Percentiles rank a stretch among this genome's conserved stretches.
Conservation (phyloP, 2,113 vertebrate species). For the Trogon melanurus region DNA sequence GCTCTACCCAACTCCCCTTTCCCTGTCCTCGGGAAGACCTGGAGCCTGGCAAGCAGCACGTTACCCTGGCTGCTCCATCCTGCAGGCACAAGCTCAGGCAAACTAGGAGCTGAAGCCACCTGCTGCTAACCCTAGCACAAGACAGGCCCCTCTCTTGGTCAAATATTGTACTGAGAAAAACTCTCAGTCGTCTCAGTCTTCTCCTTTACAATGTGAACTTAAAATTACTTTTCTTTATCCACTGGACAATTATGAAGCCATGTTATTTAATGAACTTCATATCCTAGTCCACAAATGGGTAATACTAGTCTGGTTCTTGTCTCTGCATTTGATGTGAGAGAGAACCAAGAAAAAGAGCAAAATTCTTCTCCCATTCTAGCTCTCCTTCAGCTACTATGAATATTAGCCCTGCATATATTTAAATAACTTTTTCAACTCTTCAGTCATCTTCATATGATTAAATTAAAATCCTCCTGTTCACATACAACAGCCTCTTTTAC, state of each 20-base stretch:
- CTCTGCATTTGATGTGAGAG: neutral
- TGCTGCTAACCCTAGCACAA: neutral
- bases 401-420: neutral
- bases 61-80: neutral
- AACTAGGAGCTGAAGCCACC: neutral
- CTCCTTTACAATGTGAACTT: fast-evolving
- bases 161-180: neutral
- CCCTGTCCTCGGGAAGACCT: neutral
- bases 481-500: neutral
- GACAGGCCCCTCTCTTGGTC: neutral
- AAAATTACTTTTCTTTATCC: neutral
- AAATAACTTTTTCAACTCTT: neutral
- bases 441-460: neutral
- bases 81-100: neutral
- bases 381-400: neutral
- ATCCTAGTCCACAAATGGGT: neutral
- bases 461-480: neutral
- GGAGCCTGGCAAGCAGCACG: neutral
- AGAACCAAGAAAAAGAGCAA: neutral
- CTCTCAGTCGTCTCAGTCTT: neutral
- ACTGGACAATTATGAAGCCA: neutral
- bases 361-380: neutral
- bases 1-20: neutral
- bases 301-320: neutral
- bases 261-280: neutral